These are phyloP conservation scores for Cristatella mucedo DNA, from an alignment of 2,888 invertebrate genomes.

Conservation along the genomic window DNA sequence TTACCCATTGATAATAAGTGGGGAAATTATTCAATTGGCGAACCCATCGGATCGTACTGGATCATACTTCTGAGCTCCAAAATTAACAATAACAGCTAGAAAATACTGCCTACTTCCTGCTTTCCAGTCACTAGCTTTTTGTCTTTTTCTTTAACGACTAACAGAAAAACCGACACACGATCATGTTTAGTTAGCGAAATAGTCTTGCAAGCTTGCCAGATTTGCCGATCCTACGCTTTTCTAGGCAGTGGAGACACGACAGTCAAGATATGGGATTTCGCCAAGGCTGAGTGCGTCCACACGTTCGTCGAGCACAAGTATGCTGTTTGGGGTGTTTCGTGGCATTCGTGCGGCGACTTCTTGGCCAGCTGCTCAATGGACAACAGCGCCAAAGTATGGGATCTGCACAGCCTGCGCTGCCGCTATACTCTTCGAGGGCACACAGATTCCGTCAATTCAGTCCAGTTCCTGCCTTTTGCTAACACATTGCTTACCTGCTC, in stretches of 20 bases:
- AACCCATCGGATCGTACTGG: too few species aligned
- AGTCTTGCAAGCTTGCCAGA: too few species aligned
- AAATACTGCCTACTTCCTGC: too few species aligned
- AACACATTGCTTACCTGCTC: conserved; percentile 36
- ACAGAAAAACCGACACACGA: too few species aligned
- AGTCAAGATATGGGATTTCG: conserved; percentile 38
- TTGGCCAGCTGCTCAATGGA: conserved; percentile 38
- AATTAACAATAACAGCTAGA: too few species aligned
- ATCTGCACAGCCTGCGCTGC: conserved; percentile 34
- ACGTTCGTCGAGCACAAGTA: conserved; percentile 37
- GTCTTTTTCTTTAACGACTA: too few species aligned
- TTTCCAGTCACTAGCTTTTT: too few species aligned
- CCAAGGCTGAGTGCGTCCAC: conserved; percentile 34
- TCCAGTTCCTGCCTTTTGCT: conserved; percentile 35
- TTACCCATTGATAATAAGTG: too few species aligned
- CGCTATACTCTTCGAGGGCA: conserved; percentile 36
- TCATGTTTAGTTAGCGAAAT: too few species aligned
- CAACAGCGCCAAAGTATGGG: conserved; percentile 36
- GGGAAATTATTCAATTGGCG: too few species aligned
- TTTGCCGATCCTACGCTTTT: too few species aligned
- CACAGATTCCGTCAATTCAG: conserved; percentile 36
- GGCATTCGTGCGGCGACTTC: conserved; percentile 38
- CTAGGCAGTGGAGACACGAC: conserved; percentile 37
- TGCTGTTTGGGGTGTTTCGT: conserved; percentile 37
- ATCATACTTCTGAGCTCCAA: too few species aligned